phyloP scores from a whole-genome alignment of 2,797 vertebrate species.

The Pangasius sanitwongsei region DNA sequence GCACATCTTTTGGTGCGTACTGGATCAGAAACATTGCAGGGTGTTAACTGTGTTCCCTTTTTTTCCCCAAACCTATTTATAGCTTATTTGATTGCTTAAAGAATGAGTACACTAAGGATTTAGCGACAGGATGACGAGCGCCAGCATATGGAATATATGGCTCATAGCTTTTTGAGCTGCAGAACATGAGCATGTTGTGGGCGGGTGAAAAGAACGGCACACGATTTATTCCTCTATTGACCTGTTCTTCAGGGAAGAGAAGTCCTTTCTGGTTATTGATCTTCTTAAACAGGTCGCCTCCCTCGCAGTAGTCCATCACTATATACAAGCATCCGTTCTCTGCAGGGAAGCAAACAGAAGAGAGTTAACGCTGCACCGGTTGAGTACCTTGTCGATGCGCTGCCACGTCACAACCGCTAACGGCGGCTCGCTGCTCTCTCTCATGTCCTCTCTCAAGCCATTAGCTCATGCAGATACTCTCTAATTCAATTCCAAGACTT shows the following conservation, averaged over 20 bases:
- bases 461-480: constrained; percentile 39
- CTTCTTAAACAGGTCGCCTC: constrained; percentile 95
- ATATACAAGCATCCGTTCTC: constrained; percentile 96
- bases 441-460: not conserved
- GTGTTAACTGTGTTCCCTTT: not conserved
- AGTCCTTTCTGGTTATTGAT: constrained; percentile 95
- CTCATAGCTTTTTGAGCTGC: not conserved
- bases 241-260: constrained; percentile 92
- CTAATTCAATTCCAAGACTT: constrained; percentile 42
- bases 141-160: not conserved
- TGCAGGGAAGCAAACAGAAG: constrained; percentile 63
- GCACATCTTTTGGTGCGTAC: too few relatives aligned
- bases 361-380: not conserved
- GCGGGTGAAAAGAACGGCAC: not conserved
- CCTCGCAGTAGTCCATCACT: constrained; percentile 99
- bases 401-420: not conserved
- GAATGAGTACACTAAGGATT: not conserved
- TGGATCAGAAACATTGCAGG: too few relatives aligned
- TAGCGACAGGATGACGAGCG: not conserved
- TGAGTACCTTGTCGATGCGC: not conserved
- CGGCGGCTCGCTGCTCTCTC: not conserved
- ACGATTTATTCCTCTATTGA: constrained; percentile 51
- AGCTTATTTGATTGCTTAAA: not conserved
- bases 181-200: not conserved
- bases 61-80: not conserved